A percentile compares a stretch with the other conserved stretches of the same genome.
phyloP scores from a whole-genome alignment of 2,113 vertebrate species.

The Zapus hudsonius region DNA sequence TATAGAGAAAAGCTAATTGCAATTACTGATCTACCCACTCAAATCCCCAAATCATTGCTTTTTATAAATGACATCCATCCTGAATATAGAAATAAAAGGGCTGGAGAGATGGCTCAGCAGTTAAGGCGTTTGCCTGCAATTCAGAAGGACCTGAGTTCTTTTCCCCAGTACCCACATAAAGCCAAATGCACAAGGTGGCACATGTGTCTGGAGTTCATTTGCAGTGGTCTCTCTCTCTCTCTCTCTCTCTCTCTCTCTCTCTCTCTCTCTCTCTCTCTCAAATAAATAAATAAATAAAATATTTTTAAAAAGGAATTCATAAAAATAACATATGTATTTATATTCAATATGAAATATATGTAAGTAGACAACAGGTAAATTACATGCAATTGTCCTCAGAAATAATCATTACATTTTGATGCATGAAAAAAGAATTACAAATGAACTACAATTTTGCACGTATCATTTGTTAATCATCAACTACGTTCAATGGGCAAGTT shows the following conservation, averaged over 20 bases:
- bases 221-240: too few species aligned
- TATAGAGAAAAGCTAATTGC: background rate
- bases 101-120: too few species aligned
- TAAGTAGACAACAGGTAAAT: background rate
- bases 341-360: background rate
- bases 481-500: background rate
- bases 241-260: too few species aligned
- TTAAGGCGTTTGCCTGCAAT: too few species aligned
- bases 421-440: background rate
- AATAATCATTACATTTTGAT: background rate
- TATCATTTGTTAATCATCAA: background rate
- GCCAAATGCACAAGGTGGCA: too few species aligned
- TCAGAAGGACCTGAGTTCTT: too few species aligned
- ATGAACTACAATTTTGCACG: background rate
- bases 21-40: rapidly evolving
- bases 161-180: too few species aligned
- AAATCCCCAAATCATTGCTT: background rate
- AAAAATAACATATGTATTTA: background rate
- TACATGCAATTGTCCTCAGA: background rate
- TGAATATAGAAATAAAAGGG: too few species aligned
- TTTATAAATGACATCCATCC: background rate
- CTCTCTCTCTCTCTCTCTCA: too few species aligned
- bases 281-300: too few species aligned
- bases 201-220: too few species aligned
- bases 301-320: too few species aligned